Conservation (phyloP, 92 coral and sea anemone genomes). For the Scolanthus callimorphus region DNA sequence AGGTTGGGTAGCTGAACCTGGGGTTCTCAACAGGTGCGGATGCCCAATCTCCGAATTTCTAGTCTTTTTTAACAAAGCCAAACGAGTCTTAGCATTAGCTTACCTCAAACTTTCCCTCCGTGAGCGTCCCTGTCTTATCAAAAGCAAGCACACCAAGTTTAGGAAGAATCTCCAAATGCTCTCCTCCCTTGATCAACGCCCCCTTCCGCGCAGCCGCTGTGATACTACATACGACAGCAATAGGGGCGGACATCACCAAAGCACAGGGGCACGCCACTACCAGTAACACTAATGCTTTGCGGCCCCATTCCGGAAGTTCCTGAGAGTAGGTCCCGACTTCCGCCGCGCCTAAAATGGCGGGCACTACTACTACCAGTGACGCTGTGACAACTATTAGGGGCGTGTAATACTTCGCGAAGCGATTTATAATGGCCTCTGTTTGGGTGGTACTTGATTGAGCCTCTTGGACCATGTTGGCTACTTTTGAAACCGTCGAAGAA, state of each 20-base stretch:
- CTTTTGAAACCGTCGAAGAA: slow-evolving; percentile 89
- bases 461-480: slow-evolving; percentile 85
- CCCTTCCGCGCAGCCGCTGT: slow-evolving; percentile 96
- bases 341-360: slow-evolving; percentile 85
- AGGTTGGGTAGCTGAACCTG: too few species aligned
- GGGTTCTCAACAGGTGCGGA: too few species aligned
- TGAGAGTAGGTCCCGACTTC: slow-evolving; percentile 88
- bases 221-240: slow-evolving; percentile 91
- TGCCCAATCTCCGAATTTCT: too few species aligned
- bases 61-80: too few species aligned
- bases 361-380: slow-evolving; percentile 70
- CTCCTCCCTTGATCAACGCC: slow-evolving; percentile 91
- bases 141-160: slow-evolving; percentile 77
- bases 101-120: slow-evolving; percentile 95
- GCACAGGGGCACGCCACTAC: slow-evolving; percentile 99
- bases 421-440: slow-evolving; percentile 84
- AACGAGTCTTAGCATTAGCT: too few species aligned
- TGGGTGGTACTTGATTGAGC: slow-evolving; percentile 86
- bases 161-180: slow-evolving; percentile 77
- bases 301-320: slow-evolving; percentile 75
- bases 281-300: slow-evolving; percentile 78
- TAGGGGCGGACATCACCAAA: slow-evolving; percentile 98
- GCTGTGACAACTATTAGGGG: slow-evolving; percentile 75
- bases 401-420: slow-evolving; percentile 93
- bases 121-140: slow-evolving; percentile 97